A percentile compares a stretch with the other conserved stretches of the same genome.
These are phyloP conservation scores for Alectura lathami DNA, from an alignment of 2,113 vertebrate genomes.

Conservation along the genomic window DNA sequence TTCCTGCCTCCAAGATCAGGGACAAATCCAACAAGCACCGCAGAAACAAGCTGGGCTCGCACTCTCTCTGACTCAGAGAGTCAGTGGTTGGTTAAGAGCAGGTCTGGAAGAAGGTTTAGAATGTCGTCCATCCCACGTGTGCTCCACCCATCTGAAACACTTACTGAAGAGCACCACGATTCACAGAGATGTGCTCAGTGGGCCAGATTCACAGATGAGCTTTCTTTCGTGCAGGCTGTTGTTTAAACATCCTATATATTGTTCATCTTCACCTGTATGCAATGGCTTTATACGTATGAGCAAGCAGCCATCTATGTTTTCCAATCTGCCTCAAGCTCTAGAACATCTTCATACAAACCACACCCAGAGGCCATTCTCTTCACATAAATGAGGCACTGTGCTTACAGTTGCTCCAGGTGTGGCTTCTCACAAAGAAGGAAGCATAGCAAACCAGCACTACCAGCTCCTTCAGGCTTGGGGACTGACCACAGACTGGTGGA, in stretches of 20 bases:
- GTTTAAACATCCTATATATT: neutral
- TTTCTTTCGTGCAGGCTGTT: neutral
- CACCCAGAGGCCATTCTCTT: neutral
- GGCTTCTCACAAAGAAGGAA: neutral
- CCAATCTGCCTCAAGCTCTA: neutral
- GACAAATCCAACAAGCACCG: neutral
- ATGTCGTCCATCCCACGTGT: neutral
- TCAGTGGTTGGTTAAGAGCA: neutral
- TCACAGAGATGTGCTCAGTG: neutral
- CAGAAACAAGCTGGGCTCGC: neutral
- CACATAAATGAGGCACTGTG: neutral
- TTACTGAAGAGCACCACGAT: neutral
- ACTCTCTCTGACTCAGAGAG: neutral
- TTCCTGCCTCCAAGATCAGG: neutral
- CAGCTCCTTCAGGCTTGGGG: neutral
- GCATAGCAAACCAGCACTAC: neutral
- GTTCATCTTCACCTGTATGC: neutral
- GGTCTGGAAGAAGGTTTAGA: neutral
- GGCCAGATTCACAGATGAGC: neutral
- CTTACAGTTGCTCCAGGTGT: neutral
- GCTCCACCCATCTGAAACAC: neutral
- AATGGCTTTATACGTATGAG: neutral
- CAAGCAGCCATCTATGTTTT: neutral
- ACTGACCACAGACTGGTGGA: fast-evolving
- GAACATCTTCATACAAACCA: neutral